A percentile compares a stretch with the other conserved stretches of the same genome.
These are phyloP conservation scores for Ginglymostoma cirratum DNA, from an alignment of 2,113 vertebrate species.

Conservation along the genomic window DNA sequence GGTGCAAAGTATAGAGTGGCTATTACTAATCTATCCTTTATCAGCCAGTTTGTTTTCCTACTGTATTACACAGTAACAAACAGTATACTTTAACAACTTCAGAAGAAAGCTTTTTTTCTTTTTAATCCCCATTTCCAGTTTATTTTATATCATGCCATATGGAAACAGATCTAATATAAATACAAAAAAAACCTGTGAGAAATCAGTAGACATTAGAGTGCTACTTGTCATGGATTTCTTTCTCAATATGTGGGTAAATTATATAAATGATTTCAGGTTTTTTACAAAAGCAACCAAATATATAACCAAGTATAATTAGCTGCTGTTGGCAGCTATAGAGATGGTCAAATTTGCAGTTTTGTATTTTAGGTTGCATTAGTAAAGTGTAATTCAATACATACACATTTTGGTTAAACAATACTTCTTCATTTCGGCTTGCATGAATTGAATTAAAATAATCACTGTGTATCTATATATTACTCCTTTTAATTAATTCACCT, in stretches of 20 bases:
- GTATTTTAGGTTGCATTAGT: not conserved
- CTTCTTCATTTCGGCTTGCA: slow-evolving; percentile 3
- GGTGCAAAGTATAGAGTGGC: slow-evolving; percentile 9
- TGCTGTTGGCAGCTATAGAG: not conserved
- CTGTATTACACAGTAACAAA: slow-evolving; percentile 21
- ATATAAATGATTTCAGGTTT: not conserved
- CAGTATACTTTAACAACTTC: slow-evolving; percentile 4
- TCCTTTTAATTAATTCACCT: slow-evolving; percentile 14
- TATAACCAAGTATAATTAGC: not conserved
- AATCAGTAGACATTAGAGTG: not conserved
- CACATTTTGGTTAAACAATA: slow-evolving; percentile 36
- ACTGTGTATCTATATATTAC: not conserved
- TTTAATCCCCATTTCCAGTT: slow-evolving; percentile 13
- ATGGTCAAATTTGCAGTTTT: not conserved
- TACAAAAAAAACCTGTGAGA: not conserved
- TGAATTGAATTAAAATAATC: slow-evolving; percentile 29
- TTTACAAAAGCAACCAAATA: not conserved
- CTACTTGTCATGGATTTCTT: not conserved
- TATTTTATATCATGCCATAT: not conserved
- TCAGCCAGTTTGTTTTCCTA: slow-evolving; percentile 7
- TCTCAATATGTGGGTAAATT: not conserved
- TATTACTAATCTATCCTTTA: slow-evolving; percentile 24
- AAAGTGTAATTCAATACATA: slow-evolving; percentile 19
- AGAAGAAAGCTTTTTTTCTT: not conserved
- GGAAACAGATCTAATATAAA: not conserved